Base-by-base conservation (phyloP, 2,113 vertebrate genomes). In the Campylomormyrus numenius region DNA sequence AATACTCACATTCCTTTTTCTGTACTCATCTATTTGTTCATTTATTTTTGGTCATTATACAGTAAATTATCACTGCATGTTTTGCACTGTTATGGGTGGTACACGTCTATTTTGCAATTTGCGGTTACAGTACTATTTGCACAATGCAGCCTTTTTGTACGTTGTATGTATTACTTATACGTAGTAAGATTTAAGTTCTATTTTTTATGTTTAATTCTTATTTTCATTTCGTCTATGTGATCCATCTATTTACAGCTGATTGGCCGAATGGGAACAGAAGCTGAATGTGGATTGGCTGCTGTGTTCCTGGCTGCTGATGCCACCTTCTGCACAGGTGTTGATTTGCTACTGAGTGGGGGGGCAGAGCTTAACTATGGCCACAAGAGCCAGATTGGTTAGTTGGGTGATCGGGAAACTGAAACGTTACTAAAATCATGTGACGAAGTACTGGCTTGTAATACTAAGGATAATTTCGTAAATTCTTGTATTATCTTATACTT, bases 231-330 rank as follows among this genome's bases (percentile, higher is more conserved):
- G 24, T 21, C 56, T 89, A 35, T 35, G 31, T 11, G 11, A 31
- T 70, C 13, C 1, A 6, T 13, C 11, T 27, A 45, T 91, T 77
- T 53, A 66, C 95, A 97, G 97, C 93, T 97, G 85, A 90, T 97
- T 89, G 97, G 96, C 58, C 95, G 95, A 0, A 97, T 98, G 96
- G 97, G 97, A 85, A 96, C 95, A 0, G 95, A 96, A 24, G 93
- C 91, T 0, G 97, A 97, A 88, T 95, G 95, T 42, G 97, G 95
- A 9, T 93, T 94, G 7, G 94, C 96, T 0, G 96, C 94, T 0
- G 83, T 97, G 17, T 98, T 94, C 91, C 94, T 98, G 19, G 97
- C 97, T 0, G 94, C 95, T 0, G 96, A 97, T 0, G 96, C 96
- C 2, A 96, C 94, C 7, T 98, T 97, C 94, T 97, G 96, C 94